These are phyloP conservation scores for Melieria omissa DNA, from an alignment of 2,888 invertebrate species.

Conservation along the genomic window DNA sequence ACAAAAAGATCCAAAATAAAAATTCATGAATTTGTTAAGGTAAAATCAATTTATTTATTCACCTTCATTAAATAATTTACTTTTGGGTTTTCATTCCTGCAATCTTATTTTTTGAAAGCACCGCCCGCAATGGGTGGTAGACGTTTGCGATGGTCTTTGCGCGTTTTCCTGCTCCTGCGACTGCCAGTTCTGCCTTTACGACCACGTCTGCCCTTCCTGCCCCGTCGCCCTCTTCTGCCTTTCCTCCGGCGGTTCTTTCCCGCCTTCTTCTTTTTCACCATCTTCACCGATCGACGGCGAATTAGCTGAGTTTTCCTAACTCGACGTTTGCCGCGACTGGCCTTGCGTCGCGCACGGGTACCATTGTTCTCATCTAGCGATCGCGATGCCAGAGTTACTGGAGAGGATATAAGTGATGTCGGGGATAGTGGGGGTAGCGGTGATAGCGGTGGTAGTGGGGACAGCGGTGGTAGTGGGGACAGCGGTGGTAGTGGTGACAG, in stretches of 20 bases:
- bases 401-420: not conserved
- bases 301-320: not conserved
- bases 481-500: not conserved
- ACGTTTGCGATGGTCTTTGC: not conserved
- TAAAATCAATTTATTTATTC: not conserved
- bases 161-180: not conserved
- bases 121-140: too few species aligned
- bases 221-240: conserved; percentile 9
- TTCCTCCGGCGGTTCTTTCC: not conserved
- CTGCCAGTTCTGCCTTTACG: not conserved
- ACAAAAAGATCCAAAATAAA: too few species aligned
- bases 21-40: not conserved
- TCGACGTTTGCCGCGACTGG: not conserved
- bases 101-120: not conserved
- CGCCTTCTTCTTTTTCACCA: not conserved
- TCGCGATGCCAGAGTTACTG: not conserved
- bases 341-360: not conserved
- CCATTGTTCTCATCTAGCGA: not conserved
- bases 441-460: not conserved
- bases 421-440: not conserved
- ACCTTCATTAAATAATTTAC: not conserved
- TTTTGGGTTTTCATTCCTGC: not conserved
- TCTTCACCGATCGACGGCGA: conserved; percentile 2
- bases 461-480: not conserved
- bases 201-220: not conserved